These are phyloP conservation scores for Tanypteryx hageni DNA, from an alignment of 2,888 invertebrate genomes.

Conservation along the genomic window DNA sequence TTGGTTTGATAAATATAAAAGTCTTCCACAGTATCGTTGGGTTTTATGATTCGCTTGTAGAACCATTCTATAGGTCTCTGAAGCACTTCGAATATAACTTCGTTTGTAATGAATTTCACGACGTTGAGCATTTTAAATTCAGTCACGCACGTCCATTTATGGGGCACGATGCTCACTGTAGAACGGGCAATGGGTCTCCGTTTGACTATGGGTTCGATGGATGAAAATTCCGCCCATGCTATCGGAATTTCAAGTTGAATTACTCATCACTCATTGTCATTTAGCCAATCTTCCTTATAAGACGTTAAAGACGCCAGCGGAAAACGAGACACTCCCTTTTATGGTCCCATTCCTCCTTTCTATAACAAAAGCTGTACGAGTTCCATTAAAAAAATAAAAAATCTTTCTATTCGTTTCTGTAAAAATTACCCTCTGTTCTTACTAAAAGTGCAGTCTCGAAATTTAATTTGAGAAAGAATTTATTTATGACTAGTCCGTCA, in stretches of 20 bases:
- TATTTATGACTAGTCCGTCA: no score
- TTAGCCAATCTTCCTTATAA: neutral
- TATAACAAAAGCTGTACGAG: neutral
- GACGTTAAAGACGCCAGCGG: neutral
- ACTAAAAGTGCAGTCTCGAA: no score
- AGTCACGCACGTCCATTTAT: neutral
- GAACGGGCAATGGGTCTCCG: neutral
- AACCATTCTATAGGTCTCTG: neutral
- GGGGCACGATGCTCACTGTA: neutral
- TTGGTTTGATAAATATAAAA: neutral
- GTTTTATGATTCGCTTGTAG: neutral
- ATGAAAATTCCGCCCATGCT: neutral
- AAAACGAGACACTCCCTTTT: neutral
- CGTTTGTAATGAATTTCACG: slow-evolving; percentile 19
- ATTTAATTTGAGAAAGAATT: no score
- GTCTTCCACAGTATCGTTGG: neutral
- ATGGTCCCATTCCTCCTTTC: neutral
- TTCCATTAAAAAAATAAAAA: no score
- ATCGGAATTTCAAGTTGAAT: neutral
- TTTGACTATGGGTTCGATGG: neutral
- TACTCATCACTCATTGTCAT: no score
- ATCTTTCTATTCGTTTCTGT: no score
- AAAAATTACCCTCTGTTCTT: no score
- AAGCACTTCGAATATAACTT: neutral
- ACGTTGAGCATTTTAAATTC: neutral